Evolutionary conservation across 2,888 invertebrate genomes (phyloP), one percentile per base, ranked within the genome.

Genomic region (Fragum fragum): DNA sequence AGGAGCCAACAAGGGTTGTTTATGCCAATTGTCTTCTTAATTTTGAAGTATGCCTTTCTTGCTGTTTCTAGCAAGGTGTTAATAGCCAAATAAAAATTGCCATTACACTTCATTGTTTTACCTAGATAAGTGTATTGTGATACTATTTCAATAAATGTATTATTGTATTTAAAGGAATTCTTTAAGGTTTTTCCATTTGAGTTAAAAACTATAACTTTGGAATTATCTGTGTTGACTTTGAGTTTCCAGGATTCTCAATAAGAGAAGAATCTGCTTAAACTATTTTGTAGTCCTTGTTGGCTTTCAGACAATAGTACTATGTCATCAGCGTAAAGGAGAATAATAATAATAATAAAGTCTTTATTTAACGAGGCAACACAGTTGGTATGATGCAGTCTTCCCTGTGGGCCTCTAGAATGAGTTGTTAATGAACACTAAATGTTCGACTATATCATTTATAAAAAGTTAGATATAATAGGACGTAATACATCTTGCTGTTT

Each of bases 321-420:
- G 55, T 71, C 74, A 59, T 74, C 74, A 52, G 74, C 71, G 57
- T 70, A 79, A n/a, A n/a, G n/a, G n/a, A n/a, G n/a, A n/a, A n/a
- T n/a, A n/a, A n/a, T n/a, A n/a, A n/a, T n/a, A n/a, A n/a, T n/a
- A n/a, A n/a, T n/a, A n/a, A n/a, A n/a, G n/a, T n/a, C n/a, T n/a
- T n/a, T n/a, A n/a, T n/a, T n/a, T n/a, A n/a, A n/a, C n/a, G n/a
- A 14, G 71, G 32, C 14, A 79, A 21, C 21, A 29, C 47, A 42
- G 63, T 73, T 47, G 61, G 11, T 16, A 59, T 32, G 1, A 42
- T 18, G 5, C 61, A 39, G 1, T 55, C 55, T 26, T 63, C 16
- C n/a, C 32, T 16, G 23, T 73, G 23, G 5, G 73, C 73, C n/a
- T 73, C 68, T 32, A 21, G 32, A 7, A 57, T 21, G n/a, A 21